Percentiles rank a stretch among this genome's conserved stretches.
phyloP scores from a whole-genome alignment of 2,888 invertebrate genomes.

The Meiosimyza platycephala region DNA sequence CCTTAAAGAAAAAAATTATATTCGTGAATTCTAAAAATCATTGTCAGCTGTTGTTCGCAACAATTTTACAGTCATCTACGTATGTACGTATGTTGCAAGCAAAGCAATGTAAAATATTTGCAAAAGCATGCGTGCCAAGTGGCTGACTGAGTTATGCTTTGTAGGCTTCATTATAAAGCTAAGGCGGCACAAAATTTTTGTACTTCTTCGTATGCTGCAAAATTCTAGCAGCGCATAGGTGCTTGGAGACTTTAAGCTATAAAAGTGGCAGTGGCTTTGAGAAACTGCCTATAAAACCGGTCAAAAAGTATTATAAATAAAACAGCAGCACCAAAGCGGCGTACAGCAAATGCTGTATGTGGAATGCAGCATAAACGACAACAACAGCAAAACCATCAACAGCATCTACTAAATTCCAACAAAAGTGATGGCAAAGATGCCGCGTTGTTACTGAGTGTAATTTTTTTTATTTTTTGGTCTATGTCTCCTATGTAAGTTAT shows the following conservation, averaged over 20 bases:
- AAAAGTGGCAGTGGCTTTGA: neutral
- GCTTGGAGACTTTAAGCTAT: too few species aligned
- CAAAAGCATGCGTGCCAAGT: slow-evolving; percentile 6
- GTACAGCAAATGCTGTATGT: neutral
- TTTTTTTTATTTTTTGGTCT: neutral
- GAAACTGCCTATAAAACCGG: slow-evolving; percentile 15
- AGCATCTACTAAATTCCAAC: too few species aligned
- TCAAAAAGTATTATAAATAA: slow-evolving; percentile 21
- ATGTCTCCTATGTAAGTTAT: slow-evolving; percentile 3
- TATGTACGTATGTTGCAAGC: too few species aligned
- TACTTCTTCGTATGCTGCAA: neutral
- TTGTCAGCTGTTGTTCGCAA: too few species aligned
- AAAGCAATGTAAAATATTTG: too few species aligned
- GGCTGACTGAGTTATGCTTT: slow-evolving; percentile 21
- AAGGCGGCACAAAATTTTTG: neutral
- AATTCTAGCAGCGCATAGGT: neutral
- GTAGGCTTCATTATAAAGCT: slow-evolving; percentile 4
- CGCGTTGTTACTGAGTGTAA: too few species aligned
- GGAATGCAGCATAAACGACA: too few species aligned
- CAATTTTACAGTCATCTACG: too few species aligned
- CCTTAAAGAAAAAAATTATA: neutral
- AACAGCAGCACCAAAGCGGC: slow-evolving; percentile 1
- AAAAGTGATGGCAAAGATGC: too few species aligned
- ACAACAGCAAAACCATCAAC: too few species aligned
- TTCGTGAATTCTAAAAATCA: too few species aligned